Base-by-base conservation (phyloP, 2,888 invertebrate species). In the Allolobophora icterica region DNA sequence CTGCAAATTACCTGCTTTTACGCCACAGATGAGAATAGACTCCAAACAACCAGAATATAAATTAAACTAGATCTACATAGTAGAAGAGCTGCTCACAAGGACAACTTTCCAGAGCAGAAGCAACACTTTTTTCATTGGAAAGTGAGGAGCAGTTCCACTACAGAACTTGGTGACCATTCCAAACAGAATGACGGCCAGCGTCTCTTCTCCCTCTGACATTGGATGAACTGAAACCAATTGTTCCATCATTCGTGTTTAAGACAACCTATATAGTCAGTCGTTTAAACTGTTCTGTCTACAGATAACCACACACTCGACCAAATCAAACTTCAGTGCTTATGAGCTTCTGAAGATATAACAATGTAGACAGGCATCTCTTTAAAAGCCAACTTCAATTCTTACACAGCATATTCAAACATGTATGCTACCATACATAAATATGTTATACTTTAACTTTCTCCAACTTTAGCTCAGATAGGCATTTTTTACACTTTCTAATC, bases 101-200 rank as follows among this genome's bases (percentile, higher is more conserved):
- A 99, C 97, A 21, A 98, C 97, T 96, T 99, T 99, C 99, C 99
- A 99, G 3, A 99, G 95, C 34, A 99, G 96, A 90, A 99, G 96
- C 34, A 99, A 96, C 21, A 99, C 98, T 96, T 99, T 99, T 95
- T 99, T 99, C 97, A 99, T 99, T 6, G 99, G 99, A 96, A 98
- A 99, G 96, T 99, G 99, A 34, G 99, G 98, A 15, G 98, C 97
- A 42, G 97, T 97, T 0, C 99, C 99, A 93, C 98, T 98, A 96
- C 99, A 99, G 95, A 99, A 98, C 93, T 97, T 97, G 58, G 98
- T 98, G 45, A 99, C 98, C 99, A 99, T 99, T 93, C 98, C 97
- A 92, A 99, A 96, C 91, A 99, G 96, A 94, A 98, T 98, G 6
- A 99, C 97, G 83, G 98, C 97, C 45, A 99, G 95, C 92, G 98